Base-by-base conservation (phyloP, 53 echinoderm and acorn worm species). In the Stichopus horrens region DNA sequence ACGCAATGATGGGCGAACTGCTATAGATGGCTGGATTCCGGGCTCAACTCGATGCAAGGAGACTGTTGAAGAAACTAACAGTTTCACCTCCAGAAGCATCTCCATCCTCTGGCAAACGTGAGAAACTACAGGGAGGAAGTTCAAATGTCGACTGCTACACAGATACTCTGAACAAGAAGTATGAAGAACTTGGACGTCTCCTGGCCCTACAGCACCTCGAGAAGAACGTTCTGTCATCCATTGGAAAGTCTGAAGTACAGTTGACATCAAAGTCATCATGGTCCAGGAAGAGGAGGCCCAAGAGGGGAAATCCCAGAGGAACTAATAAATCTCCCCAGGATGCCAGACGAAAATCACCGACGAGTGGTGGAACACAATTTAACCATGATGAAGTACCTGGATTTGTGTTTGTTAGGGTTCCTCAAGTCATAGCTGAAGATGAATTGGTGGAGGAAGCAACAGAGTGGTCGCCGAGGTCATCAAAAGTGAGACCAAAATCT, bases 81-180 rank as follows among this genome's bases (percentile, higher is more conserved):
- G 57, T 82, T 18, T 80, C 89, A 54, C 23, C 92, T 67, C 74
- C 83, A 60, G 18, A 7, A 51, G 54, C 55, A 77, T 10, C 63
- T 68, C 73, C 58, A 78, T 18, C 21, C 79, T 53, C 22, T 9
- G 5, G 10, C 1, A 51, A 7, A 52, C 4, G 52, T 52, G 14
- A 9, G 21, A 63, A 37, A 13, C n/a, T 4, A 20, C 19, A 57
- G 21, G 88, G 94, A 5, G 91, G 93, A 51, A 71, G 16, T 71
- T 16, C 71, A 71, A 18, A 71, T 13, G 71, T 5, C 7, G 18
- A 18, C 19, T 13, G 71, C 52, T 51, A 76, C 21, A 76, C 52
- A 76, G 96, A 96, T 75, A 71, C 93, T 9, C 90, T 96, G 68
- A 77, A 88, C 21, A 90, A 90, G 58, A 96, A 96, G 78, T 96